Base-by-base conservation (phyloP, 1,140 invertebrate species). In the Zeugodacus cucurbitae region DNA sequence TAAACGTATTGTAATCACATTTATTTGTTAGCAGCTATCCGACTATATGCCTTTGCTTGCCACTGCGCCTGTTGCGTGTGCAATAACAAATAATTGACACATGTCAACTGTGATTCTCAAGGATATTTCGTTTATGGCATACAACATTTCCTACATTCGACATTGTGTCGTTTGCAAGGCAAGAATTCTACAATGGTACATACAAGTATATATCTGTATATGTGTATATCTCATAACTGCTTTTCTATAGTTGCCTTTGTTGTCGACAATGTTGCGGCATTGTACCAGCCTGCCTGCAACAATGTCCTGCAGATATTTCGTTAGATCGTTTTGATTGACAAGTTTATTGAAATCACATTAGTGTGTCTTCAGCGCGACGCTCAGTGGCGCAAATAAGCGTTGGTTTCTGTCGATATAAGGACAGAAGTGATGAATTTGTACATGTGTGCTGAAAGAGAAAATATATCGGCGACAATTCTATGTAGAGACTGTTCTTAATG, bases 341-440 rank as follows among this genome's bases (percentile, higher is more conserved):
- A 74, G 34, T 74, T 74, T 74, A 74, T 74, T 74, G 67, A 74
- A 74, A 74, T 74, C 67, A 74, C 34, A 74, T 74, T 74, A 74
- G 22, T 41, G 67, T 41, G 67, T 14, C 17, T 74, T 22, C 32
- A n/a, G 34, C 14, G 29, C 4, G 4, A 7, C 64, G 20, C 17
- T 41, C 17, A n/a, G 4, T 17, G 29, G 34, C 34, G 6, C 22
- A 74, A 37, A 41, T 37, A 32, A 32, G 3, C 14, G 14, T 17
- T 29, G 32, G 26, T 10, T n/a, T 62, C 5, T n/a, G 10, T 26
- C 2, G 14, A 3, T 14, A 67, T 29, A 34, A 34, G 29, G 3
- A 14, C 6, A 62, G 20, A 67, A 6, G 64, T 67, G 58, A 17
- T 67, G 64, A 67, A 29, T n/a, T n/a, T n/a, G n/a, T n/a, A 67